These are phyloP conservation scores for Callipepla californica DNA, from an alignment of 2,113 vertebrate species.

Conservation along the genomic window DNA sequence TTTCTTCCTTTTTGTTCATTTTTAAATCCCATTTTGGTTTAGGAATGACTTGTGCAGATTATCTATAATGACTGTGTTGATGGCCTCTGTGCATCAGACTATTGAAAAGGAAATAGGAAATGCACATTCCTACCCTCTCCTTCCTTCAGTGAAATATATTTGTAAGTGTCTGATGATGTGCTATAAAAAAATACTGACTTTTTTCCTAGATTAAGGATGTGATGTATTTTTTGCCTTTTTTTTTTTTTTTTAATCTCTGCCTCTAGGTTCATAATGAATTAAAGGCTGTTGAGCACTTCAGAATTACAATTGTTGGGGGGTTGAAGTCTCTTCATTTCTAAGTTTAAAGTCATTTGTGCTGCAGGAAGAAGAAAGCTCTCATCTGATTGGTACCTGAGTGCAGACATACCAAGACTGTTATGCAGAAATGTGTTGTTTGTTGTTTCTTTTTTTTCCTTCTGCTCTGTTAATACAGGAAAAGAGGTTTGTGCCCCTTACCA, in stretches of 20 bases:
- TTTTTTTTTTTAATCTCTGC: slow-evolving; percentile 41
- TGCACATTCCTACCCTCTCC: not conserved
- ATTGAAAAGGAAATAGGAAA: slow-evolving; percentile 13
- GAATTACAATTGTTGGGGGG: not conserved
- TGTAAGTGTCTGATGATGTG: slow-evolving; percentile 65
- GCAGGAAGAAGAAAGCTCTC: not conserved
- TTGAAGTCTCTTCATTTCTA: slow-evolving; percentile 70
- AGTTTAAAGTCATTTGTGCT: not conserved
- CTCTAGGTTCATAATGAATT: slow-evolving; percentile 76
- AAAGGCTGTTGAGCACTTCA: slow-evolving; percentile 74
- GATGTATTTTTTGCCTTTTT: slow-evolving; percentile 63
- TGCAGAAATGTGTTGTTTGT: not conserved
- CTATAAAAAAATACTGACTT: slow-evolving; percentile 37
- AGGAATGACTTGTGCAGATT: slow-evolving; percentile 22
- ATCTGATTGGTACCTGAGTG: not conserved
- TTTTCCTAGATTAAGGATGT: slow-evolving; percentile 49
- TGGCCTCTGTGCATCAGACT: not conserved
- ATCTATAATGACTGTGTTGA: not conserved
- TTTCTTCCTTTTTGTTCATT: not conserved
- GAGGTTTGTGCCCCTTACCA: not conserved
- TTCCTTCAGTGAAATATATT: slow-evolving; percentile 13
- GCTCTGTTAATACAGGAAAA: not conserved
- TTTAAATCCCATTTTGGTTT: not conserved
- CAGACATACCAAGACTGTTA: not conserved
- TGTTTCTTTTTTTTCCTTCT: not conserved